Conservation (phyloP, 1,140 invertebrate genomes). For the Leucophenga varia region DNA sequence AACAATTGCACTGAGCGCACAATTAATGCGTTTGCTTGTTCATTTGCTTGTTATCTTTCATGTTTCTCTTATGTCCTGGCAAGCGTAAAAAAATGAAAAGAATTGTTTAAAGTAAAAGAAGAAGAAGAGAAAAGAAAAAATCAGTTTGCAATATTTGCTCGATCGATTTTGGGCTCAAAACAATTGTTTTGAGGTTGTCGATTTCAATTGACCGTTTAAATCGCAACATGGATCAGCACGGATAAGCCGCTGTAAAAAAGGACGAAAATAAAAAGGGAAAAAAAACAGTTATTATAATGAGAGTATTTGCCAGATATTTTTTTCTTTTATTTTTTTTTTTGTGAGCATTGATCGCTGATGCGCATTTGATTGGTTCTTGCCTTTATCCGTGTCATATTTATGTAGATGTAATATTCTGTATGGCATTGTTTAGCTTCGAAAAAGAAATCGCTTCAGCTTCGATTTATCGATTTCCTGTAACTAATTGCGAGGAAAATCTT, state of each 20-base stretch:
- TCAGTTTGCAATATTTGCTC: slow-evolving; percentile 15
- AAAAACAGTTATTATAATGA: no score
- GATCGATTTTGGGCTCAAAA: slow-evolving; percentile 29
- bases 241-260: slow-evolving; percentile 42
- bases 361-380: slow-evolving; percentile 52
- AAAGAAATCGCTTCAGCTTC: slow-evolving; percentile 27
- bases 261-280: no score
- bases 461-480: slow-evolving; percentile 28
- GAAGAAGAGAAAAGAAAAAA: no score
- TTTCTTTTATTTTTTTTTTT: slow-evolving; percentile 21
- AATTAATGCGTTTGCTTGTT: no score
- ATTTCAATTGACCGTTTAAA: slow-evolving; percentile 54
- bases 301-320: slow-evolving; percentile 5
- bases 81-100: no score
- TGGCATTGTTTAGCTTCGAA: no score
- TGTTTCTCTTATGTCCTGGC: no score
- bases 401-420: no score
- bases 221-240: slow-evolving; percentile 51
- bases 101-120: no score
- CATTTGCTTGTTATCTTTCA: no score
- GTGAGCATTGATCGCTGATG: slow-evolving; percentile 37
- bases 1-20: no score
- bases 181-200: slow-evolving; percentile 15
- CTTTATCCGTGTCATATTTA: no score
- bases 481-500: slow-evolving; percentile 53